Conservation (phyloP, 2,113 vertebrate genomes). For the Dipodomys ordii region DNA sequence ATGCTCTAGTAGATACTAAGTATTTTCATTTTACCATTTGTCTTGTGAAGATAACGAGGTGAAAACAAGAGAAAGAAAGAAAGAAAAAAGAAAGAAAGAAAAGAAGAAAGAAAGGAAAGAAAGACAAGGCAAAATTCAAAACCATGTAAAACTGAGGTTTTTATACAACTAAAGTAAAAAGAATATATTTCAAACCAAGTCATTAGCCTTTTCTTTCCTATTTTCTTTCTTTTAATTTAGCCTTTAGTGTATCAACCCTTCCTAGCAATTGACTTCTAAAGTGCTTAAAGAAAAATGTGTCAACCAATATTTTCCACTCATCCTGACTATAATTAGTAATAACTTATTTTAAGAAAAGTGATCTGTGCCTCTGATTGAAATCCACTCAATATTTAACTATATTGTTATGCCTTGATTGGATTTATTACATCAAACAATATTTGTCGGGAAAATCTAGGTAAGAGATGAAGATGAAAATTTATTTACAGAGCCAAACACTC, state of each 20-base stretch:
- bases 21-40: conserved; percentile 2
- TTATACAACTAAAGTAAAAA: background rate
- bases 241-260: background rate
- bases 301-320: conserved; percentile 59
- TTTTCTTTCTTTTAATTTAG: conserved; percentile 1
- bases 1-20: background rate
- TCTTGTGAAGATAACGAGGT: background rate
- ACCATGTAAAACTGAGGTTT: background rate
- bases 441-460: conserved; percentile 68
- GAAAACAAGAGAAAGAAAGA: background rate
- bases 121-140: background rate
- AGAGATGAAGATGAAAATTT: conserved; percentile 24
- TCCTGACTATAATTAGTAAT: conserved; percentile 60
- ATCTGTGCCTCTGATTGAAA: conserved; percentile 78
- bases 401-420: conserved; percentile 61
- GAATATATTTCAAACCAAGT: background rate
- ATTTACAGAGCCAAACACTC: conserved; percentile 50
- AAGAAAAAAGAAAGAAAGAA: background rate
- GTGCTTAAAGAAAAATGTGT: conserved; percentile 4
- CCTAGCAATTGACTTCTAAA: conserved; percentile 50
- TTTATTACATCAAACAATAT: conserved; percentile 70
- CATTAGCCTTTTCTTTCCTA: background rate
- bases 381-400: conserved; percentile 76
- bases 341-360: conserved; percentile 67
- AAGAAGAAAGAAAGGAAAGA: no score